Evolutionary conservation across 30 jellyfish, hydroid and myxozoan species (phyloP).

Genomic region (Turritopsis rubra): DNA sequence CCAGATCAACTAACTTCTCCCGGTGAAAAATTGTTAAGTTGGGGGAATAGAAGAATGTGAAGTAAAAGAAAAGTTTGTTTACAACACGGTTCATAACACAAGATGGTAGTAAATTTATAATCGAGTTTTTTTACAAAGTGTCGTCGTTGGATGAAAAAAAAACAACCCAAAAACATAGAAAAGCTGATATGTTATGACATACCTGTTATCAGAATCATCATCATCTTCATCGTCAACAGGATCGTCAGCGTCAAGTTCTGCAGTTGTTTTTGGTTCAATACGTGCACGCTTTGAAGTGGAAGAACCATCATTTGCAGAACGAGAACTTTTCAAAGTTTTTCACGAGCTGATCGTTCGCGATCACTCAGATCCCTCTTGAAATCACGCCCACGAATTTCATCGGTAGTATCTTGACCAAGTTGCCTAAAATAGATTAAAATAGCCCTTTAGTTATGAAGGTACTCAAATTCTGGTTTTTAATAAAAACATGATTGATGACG

Average conservation of each 20-base stretch:
- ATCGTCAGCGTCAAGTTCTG: conserved; percentile 82
- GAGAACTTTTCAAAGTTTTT: conserved; percentile 45
- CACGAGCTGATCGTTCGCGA: conserved; percentile 74
- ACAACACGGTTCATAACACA: too few relatives aligned
- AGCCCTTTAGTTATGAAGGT: not conserved
- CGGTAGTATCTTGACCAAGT: conserved; percentile 88
- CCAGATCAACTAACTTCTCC: too few relatives aligned
- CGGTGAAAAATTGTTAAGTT: too few relatives aligned
- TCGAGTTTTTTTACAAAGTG: too few relatives aligned
- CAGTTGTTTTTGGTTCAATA: conserved; percentile 53
- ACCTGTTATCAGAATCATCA: too few relatives aligned
- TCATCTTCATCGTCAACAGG: conserved; percentile 95
- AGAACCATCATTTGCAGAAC: conserved; percentile 33
- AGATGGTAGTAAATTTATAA: too few relatives aligned
- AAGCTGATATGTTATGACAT: too few relatives aligned
- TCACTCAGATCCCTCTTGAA: conserved; percentile 75
- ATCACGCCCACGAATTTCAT: conserved; percentile 72
- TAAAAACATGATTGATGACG: not conserved
- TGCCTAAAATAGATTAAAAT: conserved; percentile 34
- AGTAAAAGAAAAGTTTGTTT: too few relatives aligned
- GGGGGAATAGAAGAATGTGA: too few relatives aligned
- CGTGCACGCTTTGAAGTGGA: conserved; percentile 71
- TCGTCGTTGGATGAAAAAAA: too few relatives aligned
- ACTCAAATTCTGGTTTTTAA: not conserved
- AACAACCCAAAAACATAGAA: too few relatives aligned